Conservation (phyloP, 2,888 invertebrate genomes). For the Synergus gifuensis region DNA sequence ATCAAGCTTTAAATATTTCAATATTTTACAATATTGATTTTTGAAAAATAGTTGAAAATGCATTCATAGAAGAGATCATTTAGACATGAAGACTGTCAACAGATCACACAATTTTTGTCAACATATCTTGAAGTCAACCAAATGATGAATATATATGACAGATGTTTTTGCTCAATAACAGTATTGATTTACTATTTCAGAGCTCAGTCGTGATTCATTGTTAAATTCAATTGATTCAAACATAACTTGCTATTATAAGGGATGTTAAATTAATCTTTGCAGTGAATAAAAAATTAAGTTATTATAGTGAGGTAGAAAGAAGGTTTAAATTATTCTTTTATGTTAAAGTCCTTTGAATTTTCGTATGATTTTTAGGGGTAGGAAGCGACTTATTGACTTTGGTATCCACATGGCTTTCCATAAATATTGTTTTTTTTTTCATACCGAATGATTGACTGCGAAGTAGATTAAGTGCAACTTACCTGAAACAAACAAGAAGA, state of each 20-base stretch:
- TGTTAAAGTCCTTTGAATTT: too few species aligned
- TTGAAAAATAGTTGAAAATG: background rate
- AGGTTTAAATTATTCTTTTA: background rate
- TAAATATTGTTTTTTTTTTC: too few species aligned
- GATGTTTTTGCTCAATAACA: background rate
- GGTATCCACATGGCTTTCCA: too few species aligned
- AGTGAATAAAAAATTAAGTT: background rate
- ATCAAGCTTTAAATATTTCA: background rate
- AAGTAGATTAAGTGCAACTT: background rate
- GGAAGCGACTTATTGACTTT: too few species aligned
- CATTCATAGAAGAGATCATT: background rate
- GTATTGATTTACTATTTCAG: background rate
- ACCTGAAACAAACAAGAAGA: slow-evolving; percentile 4
- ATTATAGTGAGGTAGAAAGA: background rate
- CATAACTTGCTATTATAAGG: background rate
- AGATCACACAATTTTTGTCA: slow-evolving; percentile 14
- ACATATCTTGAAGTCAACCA: background rate
- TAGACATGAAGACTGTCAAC: background rate
- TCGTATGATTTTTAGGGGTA: too few species aligned
- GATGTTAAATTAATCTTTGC: too few species aligned
- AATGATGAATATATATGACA: background rate
- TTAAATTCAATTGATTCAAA: background rate
- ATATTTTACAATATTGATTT: background rate
- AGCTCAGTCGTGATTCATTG: background rate
- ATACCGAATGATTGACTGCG: too few species aligned